Evolutionary conservation across 2,888 invertebrate genomes (phyloP).

Genomic region (Creontiades dilutus): DNA sequence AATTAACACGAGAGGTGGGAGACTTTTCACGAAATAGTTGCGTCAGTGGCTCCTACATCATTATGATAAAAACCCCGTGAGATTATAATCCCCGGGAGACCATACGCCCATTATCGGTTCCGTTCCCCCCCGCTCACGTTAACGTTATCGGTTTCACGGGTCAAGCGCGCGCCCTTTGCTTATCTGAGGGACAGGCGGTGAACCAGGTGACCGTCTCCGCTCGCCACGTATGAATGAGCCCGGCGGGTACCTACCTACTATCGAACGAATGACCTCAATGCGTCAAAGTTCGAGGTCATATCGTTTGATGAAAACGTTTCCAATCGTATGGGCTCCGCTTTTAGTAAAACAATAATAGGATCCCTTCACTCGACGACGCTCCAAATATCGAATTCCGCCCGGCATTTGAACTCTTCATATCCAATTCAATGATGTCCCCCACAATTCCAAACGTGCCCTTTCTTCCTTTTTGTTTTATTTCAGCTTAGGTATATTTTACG

Average conservation of each 20-base stretch:
- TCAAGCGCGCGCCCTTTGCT: background rate
- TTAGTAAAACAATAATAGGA: slow-evolving; percentile 39
- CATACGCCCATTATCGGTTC: background rate
- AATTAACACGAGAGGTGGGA: no score
- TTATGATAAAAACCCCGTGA: background rate
- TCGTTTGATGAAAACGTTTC: slow-evolving; percentile 38
- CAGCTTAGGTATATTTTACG: no score
- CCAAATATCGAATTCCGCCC: background rate
- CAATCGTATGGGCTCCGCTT: background rate
- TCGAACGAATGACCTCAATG: slow-evolving; percentile 47
- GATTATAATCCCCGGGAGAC: background rate
- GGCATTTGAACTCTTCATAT: background rate
- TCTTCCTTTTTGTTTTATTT: no score
- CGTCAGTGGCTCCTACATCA: background rate
- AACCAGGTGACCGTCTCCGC: background rate
- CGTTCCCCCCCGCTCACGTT: background rate
- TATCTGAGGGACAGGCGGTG: slow-evolving; percentile 11
- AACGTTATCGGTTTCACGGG: slow-evolving; percentile 23
- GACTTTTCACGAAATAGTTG: no score
- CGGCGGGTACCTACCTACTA: background rate
- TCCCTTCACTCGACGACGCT: background rate
- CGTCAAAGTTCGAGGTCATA: slow-evolving; percentile 46
- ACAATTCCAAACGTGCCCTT: no score
- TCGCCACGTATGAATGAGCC: slow-evolving; percentile 36
- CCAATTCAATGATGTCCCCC: no score